Conservation (phyloP, 1,140 invertebrate species). For the Aleiodes sp. region DNA sequence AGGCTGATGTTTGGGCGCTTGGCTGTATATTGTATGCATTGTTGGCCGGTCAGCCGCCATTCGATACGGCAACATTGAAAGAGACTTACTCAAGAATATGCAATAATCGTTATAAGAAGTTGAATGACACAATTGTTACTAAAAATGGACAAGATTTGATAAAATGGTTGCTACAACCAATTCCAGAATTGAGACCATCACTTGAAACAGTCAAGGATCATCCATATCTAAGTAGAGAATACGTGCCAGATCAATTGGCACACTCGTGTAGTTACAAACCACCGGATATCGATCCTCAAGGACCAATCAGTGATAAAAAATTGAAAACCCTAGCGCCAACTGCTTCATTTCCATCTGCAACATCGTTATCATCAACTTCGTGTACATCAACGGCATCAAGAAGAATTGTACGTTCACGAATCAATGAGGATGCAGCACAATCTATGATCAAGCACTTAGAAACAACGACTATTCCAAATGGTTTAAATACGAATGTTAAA, state of each 20-base stretch:
- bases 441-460: neutral
- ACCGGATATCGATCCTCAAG: slow-evolving; percentile 32
- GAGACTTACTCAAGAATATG: slow-evolving; percentile 76
- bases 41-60: slow-evolving; percentile 76
- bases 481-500: too few species aligned
- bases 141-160: slow-evolving; percentile 70
- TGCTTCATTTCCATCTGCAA: slow-evolving; percentile 20
- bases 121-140: slow-evolving; percentile 63
- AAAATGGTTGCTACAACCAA: slow-evolving; percentile 68
- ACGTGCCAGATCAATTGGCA: slow-evolving; percentile 50
- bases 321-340: neutral
- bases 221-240: slow-evolving; percentile 69
- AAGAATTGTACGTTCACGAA: neutral
- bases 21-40: slow-evolving; percentile 75
- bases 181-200: slow-evolving; percentile 70
- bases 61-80: slow-evolving; percentile 70
- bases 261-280: slow-evolving; percentile 55
- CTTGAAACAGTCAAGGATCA: slow-evolving; percentile 70
- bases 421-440: neutral
- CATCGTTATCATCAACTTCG: slow-evolving; percentile 25
- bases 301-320: neutral
- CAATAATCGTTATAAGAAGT: slow-evolving; percentile 73
- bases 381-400: slow-evolving; percentile 11
- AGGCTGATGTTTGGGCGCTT: slow-evolving; percentile 78
- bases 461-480: neutral